Evolutionary conservation across 2,797 vertebrate species (phyloP), one percentile per base, ranked within the genome.

Genomic region (Lagodon rhomboides): DNA sequence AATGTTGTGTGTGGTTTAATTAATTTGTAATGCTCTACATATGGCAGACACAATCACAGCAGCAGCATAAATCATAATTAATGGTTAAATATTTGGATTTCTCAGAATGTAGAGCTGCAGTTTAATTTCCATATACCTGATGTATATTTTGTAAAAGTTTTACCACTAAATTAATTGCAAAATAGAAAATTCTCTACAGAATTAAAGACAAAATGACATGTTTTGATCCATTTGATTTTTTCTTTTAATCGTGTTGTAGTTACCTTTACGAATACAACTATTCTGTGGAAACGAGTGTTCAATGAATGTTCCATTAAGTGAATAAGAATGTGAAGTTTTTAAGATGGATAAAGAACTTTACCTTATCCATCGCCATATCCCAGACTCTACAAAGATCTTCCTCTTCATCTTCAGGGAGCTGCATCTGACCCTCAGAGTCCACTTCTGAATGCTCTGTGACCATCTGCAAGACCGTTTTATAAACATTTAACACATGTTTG

Each of bases 281-380:
- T 38, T 51, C 47, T 22, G 38, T 22, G 25, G 17, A 27, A 30
- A 12, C 2, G 13, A 23, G 3, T 17, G 38, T 61, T 68, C 41
- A 22, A 41, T 9, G 20, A 38, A 34, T 0, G 11, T 38, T 38
- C 20, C 2, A 23, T 2, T 41, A 54, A 66, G 30, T 10, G 18
- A 51, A 22, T 2, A 51, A 61, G 13, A 66, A 60, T 51, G 20
- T 43, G 13, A 50, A n/a, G 6, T 18, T 3, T 25, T 12, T n/a
- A 12, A 74, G 18, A 60, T 17, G 54, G 5, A 23, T 3, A 13
- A 43, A 23, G 3, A 41, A 20, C 3, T 63, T 46, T 89, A 98
- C 98, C 97, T 98, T 96, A 74, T 98, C 97, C 97, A 98, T 98
- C 1, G 98, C 98, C 98, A 99, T 99, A 89, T 99, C 98, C 98